phyloP scores from a whole-genome alignment of 2,888 invertebrate genomes.

The Embidobia sp. region DNA sequence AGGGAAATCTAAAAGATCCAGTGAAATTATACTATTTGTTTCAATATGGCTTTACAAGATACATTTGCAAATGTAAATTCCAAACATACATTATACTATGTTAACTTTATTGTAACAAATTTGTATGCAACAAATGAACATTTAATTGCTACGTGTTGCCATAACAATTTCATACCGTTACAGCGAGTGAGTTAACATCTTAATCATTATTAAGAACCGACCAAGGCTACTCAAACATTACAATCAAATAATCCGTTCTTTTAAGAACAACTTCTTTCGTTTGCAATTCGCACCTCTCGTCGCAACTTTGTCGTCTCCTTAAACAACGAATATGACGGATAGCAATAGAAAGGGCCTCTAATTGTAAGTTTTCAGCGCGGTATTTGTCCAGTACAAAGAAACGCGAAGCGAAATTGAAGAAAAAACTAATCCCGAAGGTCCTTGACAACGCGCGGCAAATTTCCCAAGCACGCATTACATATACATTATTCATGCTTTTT shows the following conservation, averaged over 20 bases:
- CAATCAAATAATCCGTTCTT: slow-evolving; percentile 31
- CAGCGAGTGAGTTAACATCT: slow-evolving; percentile 9
- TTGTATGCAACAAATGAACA: no score
- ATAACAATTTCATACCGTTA: slow-evolving; percentile 11
- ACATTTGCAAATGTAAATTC: no score
- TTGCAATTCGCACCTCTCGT: slow-evolving; percentile 40
- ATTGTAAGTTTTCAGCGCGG: slow-evolving; percentile 1
- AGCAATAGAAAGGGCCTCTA: background rate
- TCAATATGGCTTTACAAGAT: no score
- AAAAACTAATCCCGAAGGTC: slow-evolving; percentile 21
- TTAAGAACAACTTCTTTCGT: slow-evolving; percentile 6
- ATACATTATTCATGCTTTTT: slow-evolving; percentile 35
- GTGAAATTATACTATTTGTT: no score
- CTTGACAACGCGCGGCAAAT: slow-evolving; percentile 7
- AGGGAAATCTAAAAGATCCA: no score
- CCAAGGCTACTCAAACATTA: slow-evolving; percentile 22
- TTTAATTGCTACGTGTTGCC: background rate
- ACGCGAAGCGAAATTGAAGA: slow-evolving; percentile 7
- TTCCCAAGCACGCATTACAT: slow-evolving; percentile 18
- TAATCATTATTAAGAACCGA: background rate
- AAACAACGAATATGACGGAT: background rate
- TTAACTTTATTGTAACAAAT: no score
- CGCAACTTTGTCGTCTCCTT: slow-evolving; percentile 19
- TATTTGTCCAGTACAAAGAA: slow-evolving; percentile 33
- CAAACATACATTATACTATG: no score